Evolutionary conservation across 2,888 invertebrate species (phyloP).

Genomic region (Pteria penguin): DNA sequence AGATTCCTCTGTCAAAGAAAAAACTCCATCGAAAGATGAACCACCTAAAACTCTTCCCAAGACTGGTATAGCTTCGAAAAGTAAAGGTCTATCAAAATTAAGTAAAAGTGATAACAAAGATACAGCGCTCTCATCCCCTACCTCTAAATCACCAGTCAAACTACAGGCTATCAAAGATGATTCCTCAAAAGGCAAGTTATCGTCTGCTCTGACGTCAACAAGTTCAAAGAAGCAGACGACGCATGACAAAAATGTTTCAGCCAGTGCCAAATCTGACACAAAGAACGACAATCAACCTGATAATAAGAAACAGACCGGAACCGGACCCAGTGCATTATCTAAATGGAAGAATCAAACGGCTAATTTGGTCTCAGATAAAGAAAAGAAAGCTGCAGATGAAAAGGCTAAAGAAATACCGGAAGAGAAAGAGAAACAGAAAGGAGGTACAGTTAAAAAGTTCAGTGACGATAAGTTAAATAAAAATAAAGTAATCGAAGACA

Average conservation of each 20-base stretch:
- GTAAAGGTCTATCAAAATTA: not conserved
- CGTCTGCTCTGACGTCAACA: slow-evolving; percentile 4
- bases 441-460: too few relatives aligned
- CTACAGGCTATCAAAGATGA: not conserved
- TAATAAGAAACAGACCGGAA: slow-evolving; percentile 6
- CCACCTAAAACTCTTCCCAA: slow-evolving; percentile 27
- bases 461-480: slow-evolving; percentile 14
- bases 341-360: slow-evolving; percentile 19
- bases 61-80: slow-evolving; percentile 2
- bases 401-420: slow-evolving; percentile 1
- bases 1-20: slow-evolving; percentile 24
- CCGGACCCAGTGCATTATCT: slow-evolving; percentile 20
- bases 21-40: slow-evolving; percentile 25
- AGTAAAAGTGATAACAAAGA: slow-evolving; percentile 14
- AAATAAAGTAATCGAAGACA: not conserved
- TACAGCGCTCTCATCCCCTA: not conserved
- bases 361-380: slow-evolving; percentile 9
- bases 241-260: slow-evolving; percentile 7
- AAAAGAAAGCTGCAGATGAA: slow-evolving; percentile 18
- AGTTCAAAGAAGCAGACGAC: slow-evolving; percentile 14
- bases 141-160: not conserved
- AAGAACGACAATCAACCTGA: slow-evolving; percentile 12
- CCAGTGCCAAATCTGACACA: slow-evolving; percentile 7
- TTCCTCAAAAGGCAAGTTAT: slow-evolving; percentile 21
- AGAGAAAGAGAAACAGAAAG: slow-evolving; percentile 26